Evolutionary conservation across 2,113 vertebrate genomes (phyloP).

Genomic region (Charadrius vociferus): DNA sequence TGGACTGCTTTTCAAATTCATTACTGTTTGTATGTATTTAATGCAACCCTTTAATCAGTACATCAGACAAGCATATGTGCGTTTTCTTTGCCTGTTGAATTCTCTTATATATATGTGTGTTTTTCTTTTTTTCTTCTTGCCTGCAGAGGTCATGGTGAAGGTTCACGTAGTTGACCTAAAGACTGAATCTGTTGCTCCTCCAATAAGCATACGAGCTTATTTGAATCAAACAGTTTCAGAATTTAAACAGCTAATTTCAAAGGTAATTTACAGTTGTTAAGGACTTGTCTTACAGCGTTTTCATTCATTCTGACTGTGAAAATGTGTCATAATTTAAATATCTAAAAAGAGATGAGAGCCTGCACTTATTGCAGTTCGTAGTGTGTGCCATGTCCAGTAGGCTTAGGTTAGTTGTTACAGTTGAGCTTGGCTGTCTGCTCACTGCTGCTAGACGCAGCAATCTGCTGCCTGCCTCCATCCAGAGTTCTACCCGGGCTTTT

Average conservation of each 20-base stretch:
- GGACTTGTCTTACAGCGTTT: neutral
- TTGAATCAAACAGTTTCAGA: constrained; percentile 94
- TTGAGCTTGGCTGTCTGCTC: neutral
- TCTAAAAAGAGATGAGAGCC: neutral
- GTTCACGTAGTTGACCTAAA: constrained; percentile 93
- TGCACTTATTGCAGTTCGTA: neutral
- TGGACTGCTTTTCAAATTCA: neutral
- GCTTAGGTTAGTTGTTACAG: neutral
- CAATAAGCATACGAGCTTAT: constrained; percentile 93
- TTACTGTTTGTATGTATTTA: neutral
- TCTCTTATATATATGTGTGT: neutral
- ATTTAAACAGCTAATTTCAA: constrained; percentile 96
- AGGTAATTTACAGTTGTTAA: constrained; percentile 76
- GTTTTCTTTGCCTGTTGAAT: neutral
- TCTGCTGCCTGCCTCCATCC: neutral
- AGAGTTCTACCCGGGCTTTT: neutral
- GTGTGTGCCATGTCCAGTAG: neutral
- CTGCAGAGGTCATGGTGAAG: constrained; percentile 98
- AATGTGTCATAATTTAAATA: neutral
- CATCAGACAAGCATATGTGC: neutral
- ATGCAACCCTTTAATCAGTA: neutral
- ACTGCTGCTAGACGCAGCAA: neutral
- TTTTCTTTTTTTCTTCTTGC: constrained; percentile 18
- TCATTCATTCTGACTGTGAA: neutral
- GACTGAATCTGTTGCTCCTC: constrained; percentile 87